These are phyloP conservation scores for Drosophila lini DNA, from an alignment of 1,140 invertebrate genomes.

Conservation along the genomic window DNA sequence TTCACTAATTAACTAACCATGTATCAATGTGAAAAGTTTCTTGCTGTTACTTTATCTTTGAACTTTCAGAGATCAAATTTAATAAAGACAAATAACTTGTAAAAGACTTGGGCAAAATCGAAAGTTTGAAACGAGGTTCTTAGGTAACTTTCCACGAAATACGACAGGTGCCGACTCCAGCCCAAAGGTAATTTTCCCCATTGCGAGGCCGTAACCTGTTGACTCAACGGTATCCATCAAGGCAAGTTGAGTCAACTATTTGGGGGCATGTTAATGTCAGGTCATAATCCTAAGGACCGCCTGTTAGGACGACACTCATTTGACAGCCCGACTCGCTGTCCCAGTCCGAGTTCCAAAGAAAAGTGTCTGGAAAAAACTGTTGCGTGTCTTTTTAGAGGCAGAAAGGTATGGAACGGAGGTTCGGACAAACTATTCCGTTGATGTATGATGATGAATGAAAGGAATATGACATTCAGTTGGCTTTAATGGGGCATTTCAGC, in stretches of 20 bases:
- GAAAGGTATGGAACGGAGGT: not conserved
- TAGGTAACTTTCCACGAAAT: slow-evolving; percentile 20
- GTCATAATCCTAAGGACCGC: slow-evolving; percentile 42
- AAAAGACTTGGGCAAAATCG: not conserved
- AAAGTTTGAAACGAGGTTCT: slow-evolving; percentile 9
- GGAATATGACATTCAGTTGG: slow-evolving; percentile 26
- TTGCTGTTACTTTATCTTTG: not conserved
- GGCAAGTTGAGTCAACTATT: slow-evolving; percentile 39
- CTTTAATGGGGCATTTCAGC: slow-evolving; percentile 27
- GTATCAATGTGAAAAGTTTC: not conserved
- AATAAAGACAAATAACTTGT: not conserved
- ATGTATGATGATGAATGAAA: slow-evolving; percentile 43
- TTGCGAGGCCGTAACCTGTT: slow-evolving; percentile 28
- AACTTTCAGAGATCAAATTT: not conserved
- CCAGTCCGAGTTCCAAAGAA: slow-evolving; percentile 10
- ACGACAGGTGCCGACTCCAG: not conserved
- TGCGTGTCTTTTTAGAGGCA: slow-evolving; percentile 32
- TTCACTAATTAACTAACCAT: not conserved
- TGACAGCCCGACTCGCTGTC: slow-evolving; percentile 6
- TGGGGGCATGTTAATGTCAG: slow-evolving; percentile 44
- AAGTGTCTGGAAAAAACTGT: slow-evolving; percentile 28
- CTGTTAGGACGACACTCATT: slow-evolving; percentile 42
- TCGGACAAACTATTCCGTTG: slow-evolving; percentile 25
- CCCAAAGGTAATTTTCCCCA: slow-evolving; percentile 1
- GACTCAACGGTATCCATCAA: slow-evolving; percentile 27